These are phyloP conservation scores for Semicossyphus pulcher DNA, from an alignment of 2,113 vertebrate genomes.

Conservation along the genomic window DNA sequence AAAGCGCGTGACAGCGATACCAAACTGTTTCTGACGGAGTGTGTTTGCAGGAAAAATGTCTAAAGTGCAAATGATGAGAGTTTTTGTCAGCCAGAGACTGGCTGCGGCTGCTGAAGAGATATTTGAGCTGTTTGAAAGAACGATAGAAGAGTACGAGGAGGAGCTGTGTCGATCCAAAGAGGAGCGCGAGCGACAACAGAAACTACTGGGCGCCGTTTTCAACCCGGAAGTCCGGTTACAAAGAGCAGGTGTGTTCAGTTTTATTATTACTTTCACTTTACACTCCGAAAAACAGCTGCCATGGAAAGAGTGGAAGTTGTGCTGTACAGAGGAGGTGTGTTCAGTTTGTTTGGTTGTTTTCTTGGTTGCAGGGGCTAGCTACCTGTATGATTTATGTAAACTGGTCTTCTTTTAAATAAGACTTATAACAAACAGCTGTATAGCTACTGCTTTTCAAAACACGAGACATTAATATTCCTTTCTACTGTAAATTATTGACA, in stretches of 20 bases:
- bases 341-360: too few relatives aligned
- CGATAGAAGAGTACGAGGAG: neutral
- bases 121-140: neutral
- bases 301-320: too few relatives aligned
- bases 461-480: too few relatives aligned
- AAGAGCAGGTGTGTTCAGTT: neutral
- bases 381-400: too few relatives aligned
- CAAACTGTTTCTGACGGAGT: too few relatives aligned
- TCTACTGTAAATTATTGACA: too few relatives aligned
- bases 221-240: neutral
- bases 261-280: neutral
- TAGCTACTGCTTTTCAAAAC: too few relatives aligned
- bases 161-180: neutral
- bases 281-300: neutral
- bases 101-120: slow-evolving; percentile 5
- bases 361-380: too few relatives aligned
- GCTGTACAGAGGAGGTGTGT: too few relatives aligned
- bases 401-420: too few relatives aligned
- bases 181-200: neutral
- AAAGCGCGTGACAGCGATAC: too few relatives aligned
- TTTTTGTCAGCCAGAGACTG: neutral
- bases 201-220: neutral
- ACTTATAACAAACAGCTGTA: too few relatives aligned
- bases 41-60: neutral
- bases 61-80: neutral